Evolutionary conservation across 1,140 invertebrate species (phyloP).

Genomic region (Antheraea pernyi): DNA sequence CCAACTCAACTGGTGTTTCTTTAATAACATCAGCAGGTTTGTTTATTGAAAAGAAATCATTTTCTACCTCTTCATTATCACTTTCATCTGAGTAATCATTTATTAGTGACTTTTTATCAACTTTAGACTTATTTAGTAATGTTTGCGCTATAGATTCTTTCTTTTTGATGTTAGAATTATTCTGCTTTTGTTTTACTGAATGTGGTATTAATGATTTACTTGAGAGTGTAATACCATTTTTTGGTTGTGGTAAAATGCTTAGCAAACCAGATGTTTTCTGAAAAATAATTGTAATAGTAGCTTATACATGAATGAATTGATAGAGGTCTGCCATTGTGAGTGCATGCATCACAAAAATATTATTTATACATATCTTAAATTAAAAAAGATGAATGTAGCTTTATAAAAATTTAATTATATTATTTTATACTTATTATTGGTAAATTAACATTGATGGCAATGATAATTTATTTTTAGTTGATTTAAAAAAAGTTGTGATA

Average conservation of each 20-base stretch:
- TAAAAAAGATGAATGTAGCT: no score
- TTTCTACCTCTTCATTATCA: conserved; percentile 68
- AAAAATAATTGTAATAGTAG: conserved; percentile 16
- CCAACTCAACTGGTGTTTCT: not conserved
- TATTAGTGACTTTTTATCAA: conserved; percentile 31
- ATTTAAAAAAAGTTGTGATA: no score
- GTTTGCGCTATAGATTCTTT: conserved; percentile 31
- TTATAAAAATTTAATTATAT: no score
- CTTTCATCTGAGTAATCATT: conserved; percentile 69
- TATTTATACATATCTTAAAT: no score
- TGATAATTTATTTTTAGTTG: no score
- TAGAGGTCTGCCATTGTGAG: no score
- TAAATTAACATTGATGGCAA: no score
- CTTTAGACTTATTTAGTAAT: conserved; percentile 40
- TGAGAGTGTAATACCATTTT: conserved; percentile 52
- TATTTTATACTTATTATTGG: no score
- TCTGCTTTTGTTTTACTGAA: conserved; percentile 52
- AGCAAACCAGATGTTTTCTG: conserved; percentile 77
- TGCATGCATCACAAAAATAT: no score
- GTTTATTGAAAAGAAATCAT: conserved; percentile 80
- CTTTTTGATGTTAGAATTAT: conserved; percentile 47
- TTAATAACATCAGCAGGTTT: conserved; percentile 40
- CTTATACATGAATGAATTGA: no score
- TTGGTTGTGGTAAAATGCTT: conserved; percentile 79
- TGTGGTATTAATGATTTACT: conserved; percentile 60